phyloP scores from a whole-genome alignment of 1,140 invertebrate genomes.

The Acromyrmex heyeri region DNA sequence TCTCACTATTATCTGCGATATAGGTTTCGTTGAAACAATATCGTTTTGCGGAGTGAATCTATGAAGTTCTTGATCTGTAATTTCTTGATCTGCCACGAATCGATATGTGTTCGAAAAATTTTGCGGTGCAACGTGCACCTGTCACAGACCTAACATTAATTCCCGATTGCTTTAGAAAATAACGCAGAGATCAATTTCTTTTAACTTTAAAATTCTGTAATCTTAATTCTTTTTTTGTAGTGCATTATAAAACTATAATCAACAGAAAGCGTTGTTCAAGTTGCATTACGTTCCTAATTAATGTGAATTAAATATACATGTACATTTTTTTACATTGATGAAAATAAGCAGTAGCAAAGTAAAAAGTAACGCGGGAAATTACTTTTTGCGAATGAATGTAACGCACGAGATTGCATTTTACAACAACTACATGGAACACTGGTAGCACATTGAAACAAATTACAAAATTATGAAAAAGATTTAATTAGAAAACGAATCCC shows the following conservation, averaged over 20 bases:
- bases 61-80: neutral
- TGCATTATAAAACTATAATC: neutral
- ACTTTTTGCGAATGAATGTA: neutral
- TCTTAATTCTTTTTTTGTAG: neutral
- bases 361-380: neutral
- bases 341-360: neutral
- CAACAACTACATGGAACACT: neutral
- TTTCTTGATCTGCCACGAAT: neutral
- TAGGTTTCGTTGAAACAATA: conserved; percentile 11
- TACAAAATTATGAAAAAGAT: conserved; percentile 3
- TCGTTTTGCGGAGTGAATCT: neutral
- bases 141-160: neutral
- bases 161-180: neutral
- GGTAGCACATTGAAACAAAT: neutral
- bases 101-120: neutral
- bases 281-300: neutral
- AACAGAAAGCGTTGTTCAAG: neutral
- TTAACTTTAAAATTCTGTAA: neutral
- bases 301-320: neutral
- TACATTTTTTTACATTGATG: neutral
- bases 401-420: neutral
- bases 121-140: neutral
- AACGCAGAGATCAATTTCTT: neutral
- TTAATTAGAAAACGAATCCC: conserved; percentile 47
- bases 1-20: conserved; percentile 43